phyloP scores from a whole-genome alignment of 92 coral and sea anemone genomes.

The Pocillopora meandrina region DNA sequence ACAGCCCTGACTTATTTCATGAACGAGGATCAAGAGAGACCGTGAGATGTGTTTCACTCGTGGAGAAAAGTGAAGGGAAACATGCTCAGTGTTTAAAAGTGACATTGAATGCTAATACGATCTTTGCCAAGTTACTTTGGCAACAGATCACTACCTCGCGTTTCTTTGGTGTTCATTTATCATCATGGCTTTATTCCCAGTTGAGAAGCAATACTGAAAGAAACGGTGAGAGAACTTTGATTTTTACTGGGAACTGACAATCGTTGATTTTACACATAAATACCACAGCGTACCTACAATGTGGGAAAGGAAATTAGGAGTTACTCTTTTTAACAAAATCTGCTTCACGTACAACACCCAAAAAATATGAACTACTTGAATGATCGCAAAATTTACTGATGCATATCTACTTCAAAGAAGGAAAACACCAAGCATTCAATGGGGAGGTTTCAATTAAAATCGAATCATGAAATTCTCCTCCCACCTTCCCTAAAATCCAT shows the following conservation, averaged over 20 bases:
- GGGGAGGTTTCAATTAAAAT: no score
- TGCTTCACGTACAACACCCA: no score
- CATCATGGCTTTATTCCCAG: slow-evolving; percentile 65
- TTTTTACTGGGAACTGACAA: background rate
- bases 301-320: no score
- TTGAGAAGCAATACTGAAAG: slow-evolving; percentile 26
- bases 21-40: background rate
- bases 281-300: no score
- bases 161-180: slow-evolving; percentile 43
- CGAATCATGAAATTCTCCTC: no score
- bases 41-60: slow-evolving; percentile 22
- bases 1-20: slow-evolving; percentile 7
- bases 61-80: background rate
- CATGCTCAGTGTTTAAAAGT: background rate
- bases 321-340: no score
- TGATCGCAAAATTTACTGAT: no score
- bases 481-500: no score
- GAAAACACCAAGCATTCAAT: no score
- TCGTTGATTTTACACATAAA: background rate
- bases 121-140: slow-evolving; percentile 71
- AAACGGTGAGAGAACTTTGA: background rate
- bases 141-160: slow-evolving; percentile 44
- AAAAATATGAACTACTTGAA: no score
- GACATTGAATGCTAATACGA: slow-evolving; percentile 51
- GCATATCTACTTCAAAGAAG: no score